These are phyloP conservation scores for Spatulosminthurus flaviceps DNA, from an alignment of 2,888 invertebrate species.

Conservation along the genomic window DNA sequence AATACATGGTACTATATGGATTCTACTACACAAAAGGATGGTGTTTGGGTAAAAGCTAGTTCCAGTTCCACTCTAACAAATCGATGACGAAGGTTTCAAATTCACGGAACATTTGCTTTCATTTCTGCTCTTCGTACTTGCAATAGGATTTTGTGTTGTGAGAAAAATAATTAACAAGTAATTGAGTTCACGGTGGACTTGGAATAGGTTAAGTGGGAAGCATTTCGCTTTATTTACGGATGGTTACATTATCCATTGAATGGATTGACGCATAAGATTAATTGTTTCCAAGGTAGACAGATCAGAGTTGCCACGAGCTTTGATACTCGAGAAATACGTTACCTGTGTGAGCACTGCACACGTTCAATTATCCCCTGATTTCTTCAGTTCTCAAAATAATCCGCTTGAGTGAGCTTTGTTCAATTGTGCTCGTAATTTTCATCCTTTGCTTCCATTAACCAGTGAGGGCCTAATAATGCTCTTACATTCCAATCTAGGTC, in stretches of 20 bases:
- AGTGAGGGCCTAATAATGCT: not conserved
- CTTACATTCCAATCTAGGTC: not conserved
- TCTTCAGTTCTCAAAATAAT: constrained; percentile 12
- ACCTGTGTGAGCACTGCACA: not conserved
- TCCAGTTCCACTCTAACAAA: not conserved
- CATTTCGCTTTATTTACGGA: constrained; percentile 1
- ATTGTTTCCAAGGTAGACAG: constrained; percentile 4
- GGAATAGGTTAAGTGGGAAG: not conserved
- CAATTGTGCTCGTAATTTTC: constrained; percentile 14
- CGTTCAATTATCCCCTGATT: constrained; percentile 14
- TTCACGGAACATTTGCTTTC: constrained; percentile 8
- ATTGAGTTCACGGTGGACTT: constrained; percentile 18
- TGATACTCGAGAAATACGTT: not conserved
- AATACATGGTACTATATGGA: too few species aligned
- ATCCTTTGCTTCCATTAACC: constrained; percentile 18
- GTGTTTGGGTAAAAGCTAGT: not conserved
- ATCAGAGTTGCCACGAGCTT: constrained; percentile 18
- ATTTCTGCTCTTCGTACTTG: not conserved
- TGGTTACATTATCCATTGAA: constrained; percentile 2
- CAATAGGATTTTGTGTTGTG: not conserved
- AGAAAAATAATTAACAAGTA: constrained; percentile 14
- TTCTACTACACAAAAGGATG: too few species aligned
- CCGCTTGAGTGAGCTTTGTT: constrained; percentile 2
- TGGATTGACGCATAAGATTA: constrained; percentile 18
- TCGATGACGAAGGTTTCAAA: not conserved